Percentiles rank a stretch among this genome's conserved stretches.
phyloP scores from a whole-genome alignment of 2,113 vertebrate genomes.

The Albula glossodonta region DNA sequence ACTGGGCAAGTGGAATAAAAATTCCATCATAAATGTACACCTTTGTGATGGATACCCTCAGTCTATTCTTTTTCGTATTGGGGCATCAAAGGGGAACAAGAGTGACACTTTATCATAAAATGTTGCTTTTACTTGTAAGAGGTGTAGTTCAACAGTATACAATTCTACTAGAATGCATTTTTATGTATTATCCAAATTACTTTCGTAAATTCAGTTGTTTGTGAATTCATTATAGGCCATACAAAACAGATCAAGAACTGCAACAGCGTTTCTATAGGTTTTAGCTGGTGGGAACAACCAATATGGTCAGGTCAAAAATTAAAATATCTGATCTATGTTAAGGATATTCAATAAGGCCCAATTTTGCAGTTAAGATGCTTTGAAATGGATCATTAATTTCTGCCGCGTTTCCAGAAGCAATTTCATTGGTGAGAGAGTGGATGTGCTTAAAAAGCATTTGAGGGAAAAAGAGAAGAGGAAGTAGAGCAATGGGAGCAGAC shows the following conservation, averaged over 20 bases:
- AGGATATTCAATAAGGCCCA: neutral
- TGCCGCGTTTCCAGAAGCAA: neutral
- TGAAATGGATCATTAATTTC: neutral
- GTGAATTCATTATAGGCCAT: neutral
- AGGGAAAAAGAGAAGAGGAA: neutral
- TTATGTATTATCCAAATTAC: neutral
- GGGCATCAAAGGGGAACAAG: neutral
- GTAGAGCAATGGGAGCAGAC: neutral
- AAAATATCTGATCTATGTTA: neutral
- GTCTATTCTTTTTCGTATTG: neutral
- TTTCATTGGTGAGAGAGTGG: neutral
- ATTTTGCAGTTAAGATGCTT: neutral
- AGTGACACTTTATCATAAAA: neutral
- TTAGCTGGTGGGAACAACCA: neutral
- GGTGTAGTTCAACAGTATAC: neutral
- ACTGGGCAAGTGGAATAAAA: neutral
- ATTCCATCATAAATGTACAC: neutral
- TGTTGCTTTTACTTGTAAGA: neutral
- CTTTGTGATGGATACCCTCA: neutral
- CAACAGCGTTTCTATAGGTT: neutral
- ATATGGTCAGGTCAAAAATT: neutral
- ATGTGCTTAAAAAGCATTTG: neutral
- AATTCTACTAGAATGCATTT: neutral
- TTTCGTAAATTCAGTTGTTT: neutral
- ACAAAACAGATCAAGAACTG: neutral